These are phyloP conservation scores for Ciconia boyciana DNA, from an alignment of 2,113 vertebrate species.

Conservation along the genomic window DNA sequence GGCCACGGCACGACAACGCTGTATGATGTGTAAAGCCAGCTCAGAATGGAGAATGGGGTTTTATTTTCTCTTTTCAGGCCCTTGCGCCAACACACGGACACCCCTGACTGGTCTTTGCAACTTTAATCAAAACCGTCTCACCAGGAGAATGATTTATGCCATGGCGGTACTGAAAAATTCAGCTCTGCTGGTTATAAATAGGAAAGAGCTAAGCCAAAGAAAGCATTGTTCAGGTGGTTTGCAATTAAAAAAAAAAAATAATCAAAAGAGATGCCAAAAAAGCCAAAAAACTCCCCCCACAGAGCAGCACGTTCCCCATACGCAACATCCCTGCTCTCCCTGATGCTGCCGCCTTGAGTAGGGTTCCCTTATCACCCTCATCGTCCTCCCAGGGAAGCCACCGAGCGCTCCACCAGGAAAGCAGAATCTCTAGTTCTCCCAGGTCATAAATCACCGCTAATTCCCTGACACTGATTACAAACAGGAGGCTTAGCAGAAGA, in stretches of 20 bases:
- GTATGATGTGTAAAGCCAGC: neutral
- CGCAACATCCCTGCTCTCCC: neutral
- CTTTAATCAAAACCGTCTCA: neutral
- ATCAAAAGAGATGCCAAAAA: neutral
- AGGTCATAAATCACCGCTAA: neutral
- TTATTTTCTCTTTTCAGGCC: neutral
- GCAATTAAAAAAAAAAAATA: neutral
- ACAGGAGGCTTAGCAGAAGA: neutral
- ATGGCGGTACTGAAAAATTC: fast-evolving
- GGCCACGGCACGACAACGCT: fast-evolving
- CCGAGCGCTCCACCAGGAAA: neutral
- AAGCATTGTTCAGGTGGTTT: neutral
- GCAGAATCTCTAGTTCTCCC: neutral
- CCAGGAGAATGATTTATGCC: neutral
- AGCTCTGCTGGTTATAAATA: neutral
- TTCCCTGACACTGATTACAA: neutral
- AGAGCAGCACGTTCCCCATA: neutral
- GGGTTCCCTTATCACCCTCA: neutral
- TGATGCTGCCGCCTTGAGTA: neutral
- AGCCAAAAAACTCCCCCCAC: fast-evolving
- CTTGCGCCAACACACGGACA: fast-evolving
- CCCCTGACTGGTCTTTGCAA: neutral
- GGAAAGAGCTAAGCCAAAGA: neutral
- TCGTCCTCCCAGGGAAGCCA: neutral
- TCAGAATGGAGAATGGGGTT: neutral